phyloP scores from a whole-genome alignment of 2,797 vertebrate genomes.

The Pipistrellus pipistrellus region DNA sequence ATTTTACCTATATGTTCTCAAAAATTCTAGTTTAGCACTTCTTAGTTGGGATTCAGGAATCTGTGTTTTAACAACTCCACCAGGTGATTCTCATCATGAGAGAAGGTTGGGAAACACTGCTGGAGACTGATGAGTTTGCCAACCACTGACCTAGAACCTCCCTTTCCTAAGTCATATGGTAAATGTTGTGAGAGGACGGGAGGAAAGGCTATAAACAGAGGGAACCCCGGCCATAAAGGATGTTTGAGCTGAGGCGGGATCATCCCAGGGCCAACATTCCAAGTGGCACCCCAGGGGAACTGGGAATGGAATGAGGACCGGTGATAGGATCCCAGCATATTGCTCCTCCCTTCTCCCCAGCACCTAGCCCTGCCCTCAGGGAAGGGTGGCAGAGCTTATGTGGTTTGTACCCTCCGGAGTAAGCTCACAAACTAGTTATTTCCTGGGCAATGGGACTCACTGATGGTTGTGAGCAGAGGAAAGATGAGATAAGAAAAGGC shows the following conservation, averaged over 20 bases:
- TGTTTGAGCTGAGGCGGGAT: background rate
- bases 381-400: background rate
- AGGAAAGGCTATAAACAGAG: background rate
- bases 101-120: too few relatives aligned
- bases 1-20: too few relatives aligned
- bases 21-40: too few relatives aligned
- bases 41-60: too few relatives aligned
- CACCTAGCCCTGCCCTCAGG: background rate
- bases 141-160: background rate
- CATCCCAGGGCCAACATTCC: background rate
- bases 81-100: too few relatives aligned
- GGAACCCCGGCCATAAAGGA: background rate
- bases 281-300: background rate
- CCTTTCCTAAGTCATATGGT: background rate
- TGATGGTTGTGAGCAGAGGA: background rate
- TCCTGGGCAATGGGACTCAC: background rate
- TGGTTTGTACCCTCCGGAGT: background rate
- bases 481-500: background rate
- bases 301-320: background rate
- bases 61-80: too few relatives aligned
- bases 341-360: background rate
- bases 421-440: background rate
- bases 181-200: background rate
- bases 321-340: accelerated
- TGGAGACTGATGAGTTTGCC: too few relatives aligned